Conservation (phyloP, 2,888 invertebrate genomes). For the Clistopyga incitator region DNA sequence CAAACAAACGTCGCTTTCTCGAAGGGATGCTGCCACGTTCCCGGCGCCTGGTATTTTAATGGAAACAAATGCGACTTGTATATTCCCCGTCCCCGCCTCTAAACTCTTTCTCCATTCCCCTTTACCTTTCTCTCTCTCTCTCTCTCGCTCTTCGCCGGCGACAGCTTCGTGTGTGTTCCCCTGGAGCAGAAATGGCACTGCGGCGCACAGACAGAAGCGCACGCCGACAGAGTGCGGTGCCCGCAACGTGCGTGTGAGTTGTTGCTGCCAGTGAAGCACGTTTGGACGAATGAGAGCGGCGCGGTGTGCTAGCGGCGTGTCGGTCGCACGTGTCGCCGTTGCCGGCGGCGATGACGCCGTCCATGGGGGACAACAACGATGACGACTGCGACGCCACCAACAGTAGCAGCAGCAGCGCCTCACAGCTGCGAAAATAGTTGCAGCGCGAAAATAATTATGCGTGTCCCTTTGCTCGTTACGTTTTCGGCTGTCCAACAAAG, state of each 20-base stretch:
- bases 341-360: constrained; percentile 49
- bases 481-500: constrained; percentile 37
- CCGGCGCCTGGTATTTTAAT: constrained; percentile 66
- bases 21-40: constrained; percentile 50
- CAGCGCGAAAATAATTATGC: constrained; percentile 80
- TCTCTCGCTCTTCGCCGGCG: constrained; percentile 16
- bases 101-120: constrained; percentile 28
- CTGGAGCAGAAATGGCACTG: constrained; percentile 25
- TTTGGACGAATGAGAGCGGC: constrained; percentile 40
- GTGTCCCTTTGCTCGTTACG: constrained; percentile 52
- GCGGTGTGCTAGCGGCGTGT: constrained; percentile 50
- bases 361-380: constrained; percentile 10
- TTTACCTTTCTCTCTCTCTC: constrained; percentile 14
- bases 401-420: constrained; percentile 69
- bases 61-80: constrained; percentile 69
- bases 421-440: constrained; percentile 78
- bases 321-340: constrained; percentile 63
- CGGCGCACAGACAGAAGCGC: constrained; percentile 16
- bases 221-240: constrained; percentile 8
- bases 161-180: constrained; percentile 57
- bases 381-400: constrained; percentile 69
- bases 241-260: constrained; percentile 18
- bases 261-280: constrained; percentile 21
- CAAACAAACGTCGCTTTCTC: constrained; percentile 59
- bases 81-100: constrained; percentile 31